A percentile compares a stretch with the other conserved stretches of the same genome.
phyloP scores from a whole-genome alignment of 2,113 vertebrate genomes.

The Empidonax alnorum region DNA sequence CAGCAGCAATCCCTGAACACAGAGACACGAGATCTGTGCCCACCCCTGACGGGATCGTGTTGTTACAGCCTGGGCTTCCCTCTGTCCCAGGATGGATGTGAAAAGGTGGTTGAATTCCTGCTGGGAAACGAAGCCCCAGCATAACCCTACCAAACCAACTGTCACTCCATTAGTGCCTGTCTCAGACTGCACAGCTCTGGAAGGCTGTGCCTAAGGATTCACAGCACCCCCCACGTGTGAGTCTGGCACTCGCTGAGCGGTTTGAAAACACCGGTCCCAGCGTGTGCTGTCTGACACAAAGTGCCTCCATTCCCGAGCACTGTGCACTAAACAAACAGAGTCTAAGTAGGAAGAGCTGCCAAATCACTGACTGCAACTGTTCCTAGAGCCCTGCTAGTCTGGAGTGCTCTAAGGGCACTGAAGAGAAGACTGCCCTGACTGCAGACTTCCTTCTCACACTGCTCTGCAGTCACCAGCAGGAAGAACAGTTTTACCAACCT shows the following conservation, averaged over 20 bases:
- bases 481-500: neutral
- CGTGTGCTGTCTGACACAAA: neutral
- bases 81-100: neutral
- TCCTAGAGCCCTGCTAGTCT: neutral
- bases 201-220: neutral
- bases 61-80: neutral
- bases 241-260: neutral
- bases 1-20: neutral
- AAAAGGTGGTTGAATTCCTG: neutral
- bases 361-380: neutral
- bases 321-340: neutral
- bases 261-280: neutral
- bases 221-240: neutral
- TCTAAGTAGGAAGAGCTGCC: neutral
- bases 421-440: neutral
- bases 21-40: neutral
- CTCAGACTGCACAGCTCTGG: neutral
- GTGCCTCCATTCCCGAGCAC: neutral
- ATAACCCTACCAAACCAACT: neutral
- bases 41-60: fast-evolving
- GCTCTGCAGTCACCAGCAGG: neutral
- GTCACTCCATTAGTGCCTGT: fast-evolving
- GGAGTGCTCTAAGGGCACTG: neutral
- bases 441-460: neutral
- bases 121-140: neutral